Evolutionary conservation across 2,797 vertebrate genomes (phyloP), one percentile per base, ranked within the genome.

Genomic region (Margarornis squamiger): DNA sequence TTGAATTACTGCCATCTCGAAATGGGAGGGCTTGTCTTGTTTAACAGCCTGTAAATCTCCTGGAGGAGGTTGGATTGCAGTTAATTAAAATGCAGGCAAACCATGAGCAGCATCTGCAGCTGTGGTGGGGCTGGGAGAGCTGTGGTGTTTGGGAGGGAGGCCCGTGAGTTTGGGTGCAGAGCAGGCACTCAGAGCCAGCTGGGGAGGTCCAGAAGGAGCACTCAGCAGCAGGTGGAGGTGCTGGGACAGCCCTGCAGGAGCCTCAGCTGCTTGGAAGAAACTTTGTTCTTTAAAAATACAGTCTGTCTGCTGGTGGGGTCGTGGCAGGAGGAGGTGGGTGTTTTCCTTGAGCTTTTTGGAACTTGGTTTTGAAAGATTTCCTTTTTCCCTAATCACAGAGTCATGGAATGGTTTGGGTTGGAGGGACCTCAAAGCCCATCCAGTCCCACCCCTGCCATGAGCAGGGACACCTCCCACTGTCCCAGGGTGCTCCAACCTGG

Each of bases 71-170:
- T 68, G 49, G 19, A 1, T 36, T 63, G 94, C 72, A 75, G 59
- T 90, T 61, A 86, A 82, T 92, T 90, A 87, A 77, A 68, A 85
- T 12, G 38, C 52, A 15, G 3, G 46, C 58, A 57, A 81, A 82
- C 73, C 65, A 57, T 22, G 70, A 77, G 16, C 54, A 10, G 67
- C 84, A 63, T 45, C 36, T 24, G 29, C 51, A 51, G 21, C 39
- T 46, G 51, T 52, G 23, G 20, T 4, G 11, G 41, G 62, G 41
- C 21, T 63, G 76, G 61, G 91, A 61, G 92, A 79, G 16, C 62
- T 63, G n/a, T 29, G 66, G 89, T 41, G 12, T 94, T 93, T 93
- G 73, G 76, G 90, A 79, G 80, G 45, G 68, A 72, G 87, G 85
- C 27, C 12, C 57, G 57, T 39, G 61, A n/a, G 70, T 62, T 90